phyloP scores from a whole-genome alignment of 2,797 vertebrate genomes.

The Aulostomus chinensis region DNA sequence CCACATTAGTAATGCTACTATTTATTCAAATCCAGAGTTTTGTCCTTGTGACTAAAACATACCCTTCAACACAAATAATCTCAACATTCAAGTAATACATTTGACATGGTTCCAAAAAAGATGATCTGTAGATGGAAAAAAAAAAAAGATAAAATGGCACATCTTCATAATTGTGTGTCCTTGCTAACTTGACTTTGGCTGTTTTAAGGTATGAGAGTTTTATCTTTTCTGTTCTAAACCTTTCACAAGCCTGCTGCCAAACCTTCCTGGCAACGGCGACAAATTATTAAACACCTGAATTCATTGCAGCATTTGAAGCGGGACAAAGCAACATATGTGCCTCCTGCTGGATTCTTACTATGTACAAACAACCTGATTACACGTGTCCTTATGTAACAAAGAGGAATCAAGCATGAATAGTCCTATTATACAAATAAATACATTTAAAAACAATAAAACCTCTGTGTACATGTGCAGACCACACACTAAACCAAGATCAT shows the following conservation, averaged over 20 bases:
- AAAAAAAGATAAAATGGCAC: constrained; percentile 69
- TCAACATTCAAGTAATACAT: constrained; percentile 83
- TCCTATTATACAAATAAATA: constrained; percentile 72
- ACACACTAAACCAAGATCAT: constrained; percentile 24
- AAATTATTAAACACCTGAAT: constrained; percentile 69
- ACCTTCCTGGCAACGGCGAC: constrained; percentile 32
- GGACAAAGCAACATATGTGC: constrained; percentile 41
- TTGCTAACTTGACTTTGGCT: constrained; percentile 64
- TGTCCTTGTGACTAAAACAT: constrained; percentile 53
- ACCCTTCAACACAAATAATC: constrained; percentile 58
- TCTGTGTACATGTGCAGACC: constrained; percentile 51
- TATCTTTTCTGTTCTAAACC: constrained; percentile 29
- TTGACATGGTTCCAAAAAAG: constrained; percentile 56
- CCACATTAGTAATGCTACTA: constrained; percentile 56
- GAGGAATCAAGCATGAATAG: constrained; percentile 57
- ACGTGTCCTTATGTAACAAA: constrained; percentile 49
- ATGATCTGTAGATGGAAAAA: constrained; percentile 48
- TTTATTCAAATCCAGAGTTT: constrained; percentile 64
- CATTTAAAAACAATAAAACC: constrained; percentile 52
- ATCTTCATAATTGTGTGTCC: constrained; percentile 57
- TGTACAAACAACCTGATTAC: constrained; percentile 74
- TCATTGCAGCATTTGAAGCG: constrained; percentile 74
- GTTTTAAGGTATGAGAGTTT: constrained; percentile 50
- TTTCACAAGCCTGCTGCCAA: constrained; percentile 60
- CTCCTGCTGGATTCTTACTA: constrained; percentile 55